Base-by-base conservation (phyloP, 2,888 invertebrate species). In the Eupithecia subfuscata region DNA sequence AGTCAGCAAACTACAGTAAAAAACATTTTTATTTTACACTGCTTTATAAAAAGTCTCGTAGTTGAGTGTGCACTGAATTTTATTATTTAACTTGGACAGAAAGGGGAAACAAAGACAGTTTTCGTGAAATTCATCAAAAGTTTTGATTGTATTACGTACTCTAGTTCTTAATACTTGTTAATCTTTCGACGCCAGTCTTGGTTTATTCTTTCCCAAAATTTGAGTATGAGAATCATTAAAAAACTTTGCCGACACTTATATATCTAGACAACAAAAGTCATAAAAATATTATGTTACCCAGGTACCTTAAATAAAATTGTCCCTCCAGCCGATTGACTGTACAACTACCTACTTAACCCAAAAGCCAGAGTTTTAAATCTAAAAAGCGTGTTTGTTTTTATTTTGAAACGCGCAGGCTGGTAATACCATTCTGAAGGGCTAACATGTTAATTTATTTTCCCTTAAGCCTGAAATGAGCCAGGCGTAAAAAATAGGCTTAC, bases 101-200 rank as follows among this genome's bases (percentile, higher is more conserved):
- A 91, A 91, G 90, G 90, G 90, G 90, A 91, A 92, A 91, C 92
- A 92, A 91, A 91, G 91, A 90, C 91, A 91, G 89, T 93, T 91
- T 90, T 89, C 87, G 82, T 84, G 89, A 89, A 93, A 92, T 94
- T 93, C 92, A 93, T 94, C 92, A 93, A 93, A 94, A 94, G 87
- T 94, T 94, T 93, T 92, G 92, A 94, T 94, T 93, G 90, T 91
- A 92, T 92, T 92, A 91, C 91, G 90, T 91, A 90, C 85, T 88
- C 84, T 84, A 84, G 82, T 84, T 43, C 86, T 82, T 86, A 86
- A 88, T 87, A 88, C 88, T 90, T 91, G 88, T 90, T 91, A 92
- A 92, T 92, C 88, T 91, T 90, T 89, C 83, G 84, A 80, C 85
- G 76, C 83, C 82, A 83, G 86, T 84, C 84, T 84, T 82, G 76